Percentiles rank a stretch among this genome's conserved stretches.
These are phyloP conservation scores for Cyprinodon diabolis DNA, from an alignment of 2,797 vertebrate genomes.

Conservation along the genomic window DNA sequence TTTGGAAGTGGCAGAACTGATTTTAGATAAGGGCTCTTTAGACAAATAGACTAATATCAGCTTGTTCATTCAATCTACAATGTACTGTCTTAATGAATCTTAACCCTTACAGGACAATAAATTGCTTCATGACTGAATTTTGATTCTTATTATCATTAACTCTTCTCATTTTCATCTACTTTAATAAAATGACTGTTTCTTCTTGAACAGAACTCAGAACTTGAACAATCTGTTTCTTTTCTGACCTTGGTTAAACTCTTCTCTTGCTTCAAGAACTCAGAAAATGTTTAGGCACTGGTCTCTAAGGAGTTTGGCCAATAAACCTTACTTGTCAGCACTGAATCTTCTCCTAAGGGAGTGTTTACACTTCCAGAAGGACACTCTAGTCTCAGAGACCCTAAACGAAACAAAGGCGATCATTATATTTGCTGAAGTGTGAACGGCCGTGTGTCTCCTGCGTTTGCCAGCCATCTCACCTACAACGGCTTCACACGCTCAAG, in stretches of 20 bases:
- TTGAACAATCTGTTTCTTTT: constrained; percentile 47
- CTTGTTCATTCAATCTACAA: neutral
- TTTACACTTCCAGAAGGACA: constrained; percentile 33
- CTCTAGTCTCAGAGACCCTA: constrained; percentile 27
- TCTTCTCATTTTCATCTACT: constrained; percentile 33
- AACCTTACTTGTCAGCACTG: constrained; percentile 63
- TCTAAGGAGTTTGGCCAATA: constrained; percentile 54
- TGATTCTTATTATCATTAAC: constrained; percentile 36
- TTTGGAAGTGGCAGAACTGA: constrained; percentile 37
- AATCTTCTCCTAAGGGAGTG: constrained; percentile 39
- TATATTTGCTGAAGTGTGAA: constrained; percentile 53
- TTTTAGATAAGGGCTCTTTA: constrained; percentile 19
- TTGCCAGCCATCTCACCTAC: constrained; percentile 28
- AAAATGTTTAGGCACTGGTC: constrained; percentile 53
- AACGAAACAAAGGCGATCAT: constrained; percentile 51
- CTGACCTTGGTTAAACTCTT: constrained; percentile 61
- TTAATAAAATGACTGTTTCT: constrained; percentile 33
- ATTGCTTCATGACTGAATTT: constrained; percentile 21
- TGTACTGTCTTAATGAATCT: neutral
- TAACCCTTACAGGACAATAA: neutral
- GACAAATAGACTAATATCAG: neutral
- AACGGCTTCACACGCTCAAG: constrained; percentile 8
- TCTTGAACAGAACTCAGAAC: constrained; percentile 8
- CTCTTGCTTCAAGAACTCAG: constrained; percentile 15
- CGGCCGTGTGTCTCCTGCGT: constrained; percentile 29